Evolutionary conservation across 2,113 vertebrate species (phyloP).

Genomic region (Acrocephalus arundinaceus): DNA sequence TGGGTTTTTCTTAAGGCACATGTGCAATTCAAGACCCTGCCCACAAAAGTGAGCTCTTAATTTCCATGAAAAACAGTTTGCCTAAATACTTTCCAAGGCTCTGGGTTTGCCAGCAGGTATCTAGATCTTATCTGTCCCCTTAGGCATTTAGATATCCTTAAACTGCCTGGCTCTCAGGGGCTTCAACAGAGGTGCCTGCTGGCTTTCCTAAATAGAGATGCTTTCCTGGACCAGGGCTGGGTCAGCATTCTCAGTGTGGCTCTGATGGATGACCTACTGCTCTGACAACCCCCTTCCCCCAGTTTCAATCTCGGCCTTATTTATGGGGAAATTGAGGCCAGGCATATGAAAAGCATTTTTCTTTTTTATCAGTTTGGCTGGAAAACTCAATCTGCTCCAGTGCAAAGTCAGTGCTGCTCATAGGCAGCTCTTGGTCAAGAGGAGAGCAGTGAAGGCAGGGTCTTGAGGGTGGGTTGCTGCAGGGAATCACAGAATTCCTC

Average conservation of each 20-base stretch:
- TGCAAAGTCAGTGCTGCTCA: background rate
- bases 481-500: background rate
- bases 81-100: background rate
- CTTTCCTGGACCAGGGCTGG: background rate
- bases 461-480: background rate
- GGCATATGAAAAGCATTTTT: conserved; percentile 16
- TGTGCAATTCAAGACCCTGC: background rate
- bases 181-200: background rate
- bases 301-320: background rate
- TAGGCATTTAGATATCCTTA: background rate
- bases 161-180: background rate
- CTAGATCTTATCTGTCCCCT: background rate
- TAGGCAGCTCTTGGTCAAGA: background rate
- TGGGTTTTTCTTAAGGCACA: background rate
- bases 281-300: background rate
- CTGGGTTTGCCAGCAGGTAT: background rate
- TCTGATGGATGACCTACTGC: background rate
- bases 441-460: background rate
- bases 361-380: conserved; percentile 27
- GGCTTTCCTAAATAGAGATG: background rate
- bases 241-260: background rate
- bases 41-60: background rate
- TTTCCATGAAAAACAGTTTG: background rate
- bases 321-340: background rate
- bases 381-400: background rate